These are phyloP conservation scores for Drosophila pallidifrons DNA, from an alignment of 1,140 invertebrate genomes.

Conservation along the genomic window DNA sequence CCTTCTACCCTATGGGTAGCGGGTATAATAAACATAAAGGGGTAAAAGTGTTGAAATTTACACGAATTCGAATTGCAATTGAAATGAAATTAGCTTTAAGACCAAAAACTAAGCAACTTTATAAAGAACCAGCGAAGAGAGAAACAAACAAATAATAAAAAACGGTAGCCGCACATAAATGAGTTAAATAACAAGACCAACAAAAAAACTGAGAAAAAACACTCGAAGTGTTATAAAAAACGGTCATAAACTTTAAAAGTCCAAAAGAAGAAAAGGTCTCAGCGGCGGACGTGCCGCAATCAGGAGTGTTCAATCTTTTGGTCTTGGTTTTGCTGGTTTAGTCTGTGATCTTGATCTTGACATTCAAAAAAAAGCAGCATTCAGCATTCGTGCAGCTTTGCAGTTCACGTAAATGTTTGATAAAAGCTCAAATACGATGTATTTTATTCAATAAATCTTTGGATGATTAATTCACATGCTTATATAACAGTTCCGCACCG, in stretches of 20 bases:
- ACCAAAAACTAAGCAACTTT: conserved; percentile 35
- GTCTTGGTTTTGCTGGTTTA: conserved; percentile 57
- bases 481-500: conserved; percentile 46
- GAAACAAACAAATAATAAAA: conserved; percentile 17
- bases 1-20: no score
- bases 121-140: conserved; percentile 20
- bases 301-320: conserved; percentile 43
- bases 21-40: conserved; percentile 15
- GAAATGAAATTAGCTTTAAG: conserved; percentile 42
- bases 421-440: conserved; percentile 22
- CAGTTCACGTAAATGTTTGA: conserved; percentile 22
- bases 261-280: conserved; percentile 25
- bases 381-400: conserved; percentile 11
- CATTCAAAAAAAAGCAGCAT: conserved; percentile 49
- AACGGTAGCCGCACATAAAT: conserved; percentile 62
- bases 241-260: conserved; percentile 48
- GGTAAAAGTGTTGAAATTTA: conserved; percentile 32
- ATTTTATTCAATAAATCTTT: conserved; percentile 17
- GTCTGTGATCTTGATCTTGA: conserved; percentile 62
- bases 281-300: conserved; percentile 38
- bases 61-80: conserved; percentile 29
- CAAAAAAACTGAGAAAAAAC: conserved; percentile 5
- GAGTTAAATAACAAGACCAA: conserved; percentile 49
- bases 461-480: conserved; percentile 46
- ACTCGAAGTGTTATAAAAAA: conserved; percentile 64